A percentile compares a stretch with the other conserved stretches of the same genome.
phyloP scores from a whole-genome alignment of 2,888 invertebrate species.

The Philereme transversata region DNA sequence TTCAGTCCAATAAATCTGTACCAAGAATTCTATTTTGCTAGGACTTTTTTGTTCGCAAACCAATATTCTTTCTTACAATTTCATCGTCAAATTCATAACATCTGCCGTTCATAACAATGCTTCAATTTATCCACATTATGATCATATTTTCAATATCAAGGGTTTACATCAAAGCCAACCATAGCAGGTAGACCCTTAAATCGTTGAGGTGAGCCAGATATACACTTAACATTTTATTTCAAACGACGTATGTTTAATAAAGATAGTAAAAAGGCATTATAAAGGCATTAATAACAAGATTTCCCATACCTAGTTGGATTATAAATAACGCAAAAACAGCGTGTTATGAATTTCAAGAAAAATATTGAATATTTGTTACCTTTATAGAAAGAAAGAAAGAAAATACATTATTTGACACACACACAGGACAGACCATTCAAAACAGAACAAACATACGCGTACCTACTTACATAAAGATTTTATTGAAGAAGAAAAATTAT shows the following conservation, averaged over 20 bases:
- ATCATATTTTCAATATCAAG: constrained; percentile 42
- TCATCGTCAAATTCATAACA: constrained; percentile 41
- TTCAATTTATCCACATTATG: constrained; percentile 48
- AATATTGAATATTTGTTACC: too few relatives aligned
- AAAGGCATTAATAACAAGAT: too few relatives aligned
- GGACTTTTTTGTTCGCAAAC: constrained; percentile 11
- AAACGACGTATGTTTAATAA: neutral
- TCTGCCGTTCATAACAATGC: constrained; percentile 45
- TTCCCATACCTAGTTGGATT: too few relatives aligned
- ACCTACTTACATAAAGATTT: too few relatives aligned
- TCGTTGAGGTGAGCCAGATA: constrained; percentile 32
- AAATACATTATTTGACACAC: too few relatives aligned
- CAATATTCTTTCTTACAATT: constrained; percentile 32
- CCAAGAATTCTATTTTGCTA: neutral
- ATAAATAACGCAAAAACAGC: too few relatives aligned
- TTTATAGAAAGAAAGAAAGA: too few relatives aligned
- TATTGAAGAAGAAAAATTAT: too few relatives aligned
- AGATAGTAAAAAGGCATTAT: too few relatives aligned
- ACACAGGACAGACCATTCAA: too few relatives aligned
- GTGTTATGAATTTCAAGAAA: too few relatives aligned
- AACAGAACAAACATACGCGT: too few relatives aligned
- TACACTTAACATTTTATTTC: constrained; percentile 27
- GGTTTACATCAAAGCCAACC: constrained; percentile 30
- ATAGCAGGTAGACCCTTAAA: constrained; percentile 37
- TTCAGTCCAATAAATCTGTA: neutral